These are phyloP conservation scores for Spongilla lacustris DNA, from an alignment of 37 sponge, comb jelly and placozoan genomes.

Conservation along the genomic window DNA sequence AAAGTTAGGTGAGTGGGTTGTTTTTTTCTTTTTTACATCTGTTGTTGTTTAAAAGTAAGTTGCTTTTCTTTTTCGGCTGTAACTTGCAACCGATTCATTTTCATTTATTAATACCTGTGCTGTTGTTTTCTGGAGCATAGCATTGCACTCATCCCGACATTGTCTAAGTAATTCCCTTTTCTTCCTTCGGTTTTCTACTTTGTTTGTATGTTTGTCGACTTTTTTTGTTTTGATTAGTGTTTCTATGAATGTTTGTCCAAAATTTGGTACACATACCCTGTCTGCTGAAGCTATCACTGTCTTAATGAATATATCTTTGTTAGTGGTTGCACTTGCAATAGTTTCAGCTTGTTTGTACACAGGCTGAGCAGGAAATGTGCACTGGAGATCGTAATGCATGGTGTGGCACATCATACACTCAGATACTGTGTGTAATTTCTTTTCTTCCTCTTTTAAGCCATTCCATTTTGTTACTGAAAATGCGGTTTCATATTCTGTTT, in stretches of 20 bases:
- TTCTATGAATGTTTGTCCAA: not conserved
- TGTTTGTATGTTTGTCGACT: not conserved
- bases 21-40: too few relatives aligned
- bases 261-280: not conserved
- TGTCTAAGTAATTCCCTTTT: not conserved
- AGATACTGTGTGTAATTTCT: not conserved
- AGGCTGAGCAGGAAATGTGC: not conserved
- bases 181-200: not conserved
- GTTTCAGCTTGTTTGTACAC: not conserved
- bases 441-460: not conserved
- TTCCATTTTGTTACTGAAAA: not conserved
- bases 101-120: not conserved
- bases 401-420: not conserved
- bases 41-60: too few relatives aligned
- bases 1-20: too few relatives aligned
- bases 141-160: not conserved
- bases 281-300: not conserved
- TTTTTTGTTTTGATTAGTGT: constrained; percentile 1
- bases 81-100: not conserved
- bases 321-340: not conserved
- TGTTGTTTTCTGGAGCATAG: not conserved
- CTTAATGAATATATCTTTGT: not conserved
- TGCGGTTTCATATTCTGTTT: not conserved
- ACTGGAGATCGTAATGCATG: not conserved
- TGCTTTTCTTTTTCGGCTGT: too few relatives aligned